Evolutionary conservation across 1,140 invertebrate genomes (phyloP), one percentile per base, ranked within the genome.

Genomic region (Zaprionus ornatus): DNA sequence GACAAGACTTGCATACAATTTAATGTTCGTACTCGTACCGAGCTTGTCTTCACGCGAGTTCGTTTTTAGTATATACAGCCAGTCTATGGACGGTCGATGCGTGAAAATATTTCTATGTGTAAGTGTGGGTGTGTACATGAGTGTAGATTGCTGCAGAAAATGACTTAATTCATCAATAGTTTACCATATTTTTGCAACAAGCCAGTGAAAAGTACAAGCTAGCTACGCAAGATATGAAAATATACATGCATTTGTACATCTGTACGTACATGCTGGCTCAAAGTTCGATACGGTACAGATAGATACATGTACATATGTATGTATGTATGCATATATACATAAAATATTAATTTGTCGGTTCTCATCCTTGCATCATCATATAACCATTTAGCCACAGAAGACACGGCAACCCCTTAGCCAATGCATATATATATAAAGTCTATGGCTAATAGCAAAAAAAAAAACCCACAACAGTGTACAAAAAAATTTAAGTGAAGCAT

Each of bases 71-170:
- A 82, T 84, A 84, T 84, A 84, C 80, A 83, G 80, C 82, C 80
- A 83, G 80, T 87, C 83, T 87, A 87, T 87, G 84, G 83, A 87
- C 83, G 84, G 76, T 86, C 77, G 76, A 87, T 88, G 80, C 82
- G 85, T 90, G 85, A 84, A 90, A 90, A 88, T 88, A 90, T 74
- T 90, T 90, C 85, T 88, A 90, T 90, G 84, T 88, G 84, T 88
- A 88, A 88, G 84, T 87, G 84, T 80, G 74, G 57, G 70, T 66
- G 70, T 67, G 63, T 80, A 66, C 62, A 71, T 84, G 64, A 55
- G 61, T 80, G 83, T 72, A 78, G 35, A 23, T 42, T 55, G 61
- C 48, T 64, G 17, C 52, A 25, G 62, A 59, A 80, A 73, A 80
- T 37, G 25, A 57, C 74, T 72, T 27, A 76, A 80, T 79, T 60